Evolutionary conservation across 1,140 invertebrate genomes (phyloP), one percentile per base, ranked within the genome.

Genomic region (Hypsibius dujardini): DNA sequence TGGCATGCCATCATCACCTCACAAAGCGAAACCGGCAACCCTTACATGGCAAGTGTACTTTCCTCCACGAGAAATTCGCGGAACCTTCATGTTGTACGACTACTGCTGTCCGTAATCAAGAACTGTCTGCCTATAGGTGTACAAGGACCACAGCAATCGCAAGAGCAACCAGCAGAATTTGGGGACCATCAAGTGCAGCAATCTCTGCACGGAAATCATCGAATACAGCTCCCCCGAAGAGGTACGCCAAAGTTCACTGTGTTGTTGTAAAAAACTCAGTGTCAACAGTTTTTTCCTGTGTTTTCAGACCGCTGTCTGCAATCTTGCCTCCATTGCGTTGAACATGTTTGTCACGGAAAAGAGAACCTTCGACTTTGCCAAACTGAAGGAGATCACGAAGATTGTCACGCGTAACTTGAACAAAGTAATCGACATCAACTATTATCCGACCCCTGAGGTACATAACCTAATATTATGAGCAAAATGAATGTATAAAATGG

Each of bases 111-210:
- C n/a, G 15, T 59, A 15, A 15, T 59, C 15, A 15, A 15, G 56
- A 59, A n/a, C n/a, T n/a, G n/a, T n/a, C n/a, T n/a, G n/a, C n/a
- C n/a, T n/a, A n/a, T n/a, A n/a, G n/a, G n/a, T 93, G 0, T 98
- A 95, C 77, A 98, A 97, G 81, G 96, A 99, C 82, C 85, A 91
- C 15, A 98, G 95, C 76, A 99, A 99, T 78, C 81, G 87, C 3
- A 98, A 98, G 82, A 92, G 90, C 70, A 99, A 99, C 80, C 96
- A 99, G 77, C 87, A 99, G 80, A 98, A 99, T 82, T 79, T 99
- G 40, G 96, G 95, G 46, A 98, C 95, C 2, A 98, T 99, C 73
- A 96, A 95, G 81, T 94, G 93, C 79, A 95, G 92, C 73, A 98
- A 98, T 81, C 82, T 98, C 15, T 98, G 95, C 78, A 98, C 95